Percentiles rank a stretch among this genome's conserved stretches.
Evolutionary conservation across 2,888 invertebrate genomes (phyloP).

Genomic region (Heteromyza rotundicornis): DNA sequence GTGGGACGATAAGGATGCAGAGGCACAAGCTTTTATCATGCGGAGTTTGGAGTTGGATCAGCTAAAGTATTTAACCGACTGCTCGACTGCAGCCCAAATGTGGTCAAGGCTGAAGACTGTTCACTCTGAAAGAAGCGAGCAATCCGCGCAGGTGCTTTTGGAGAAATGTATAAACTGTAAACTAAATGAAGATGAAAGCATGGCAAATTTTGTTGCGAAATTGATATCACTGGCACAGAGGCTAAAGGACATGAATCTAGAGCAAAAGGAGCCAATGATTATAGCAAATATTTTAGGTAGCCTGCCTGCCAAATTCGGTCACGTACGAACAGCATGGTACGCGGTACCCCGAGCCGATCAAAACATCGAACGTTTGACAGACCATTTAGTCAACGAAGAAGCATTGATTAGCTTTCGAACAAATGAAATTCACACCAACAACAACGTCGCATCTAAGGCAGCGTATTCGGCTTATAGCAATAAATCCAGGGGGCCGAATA

Average conservation of each 20-base stretch:
- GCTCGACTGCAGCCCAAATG: constrained; percentile 28
- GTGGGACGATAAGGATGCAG: too few relatives aligned
- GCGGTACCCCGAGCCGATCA: constrained; percentile 23
- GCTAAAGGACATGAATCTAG: too few relatives aligned
- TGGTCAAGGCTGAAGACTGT: constrained; percentile 30
- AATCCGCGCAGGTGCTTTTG: constrained; percentile 28
- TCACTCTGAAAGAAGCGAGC: constrained; percentile 30
- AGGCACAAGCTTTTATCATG: too few relatives aligned
- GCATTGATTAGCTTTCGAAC: too few relatives aligned
- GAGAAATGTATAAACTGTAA: constrained; percentile 31
- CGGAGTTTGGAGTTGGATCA: constrained; percentile 25
- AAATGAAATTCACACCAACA: too few relatives aligned
- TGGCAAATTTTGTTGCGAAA: constrained; percentile 29
- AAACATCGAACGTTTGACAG: constrained; percentile 25
- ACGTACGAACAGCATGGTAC: constrained; percentile 35
- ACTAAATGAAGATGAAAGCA: constrained; percentile 23
- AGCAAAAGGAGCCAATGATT: constrained; percentile 25
- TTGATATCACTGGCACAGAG: too few relatives aligned
- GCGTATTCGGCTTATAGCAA: constrained; percentile 14
- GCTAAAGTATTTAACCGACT: constrained; percentile 28
- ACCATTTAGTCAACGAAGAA: constrained; percentile 26
- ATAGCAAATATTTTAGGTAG: too few relatives aligned
- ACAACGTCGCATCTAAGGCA: too few relatives aligned
- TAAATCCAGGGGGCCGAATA: too few relatives aligned
- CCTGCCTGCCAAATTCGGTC: too few relatives aligned